Evolutionary conservation across 1,140 invertebrate genomes (phyloP).

Genomic region (Drepana arcuata): DNA sequence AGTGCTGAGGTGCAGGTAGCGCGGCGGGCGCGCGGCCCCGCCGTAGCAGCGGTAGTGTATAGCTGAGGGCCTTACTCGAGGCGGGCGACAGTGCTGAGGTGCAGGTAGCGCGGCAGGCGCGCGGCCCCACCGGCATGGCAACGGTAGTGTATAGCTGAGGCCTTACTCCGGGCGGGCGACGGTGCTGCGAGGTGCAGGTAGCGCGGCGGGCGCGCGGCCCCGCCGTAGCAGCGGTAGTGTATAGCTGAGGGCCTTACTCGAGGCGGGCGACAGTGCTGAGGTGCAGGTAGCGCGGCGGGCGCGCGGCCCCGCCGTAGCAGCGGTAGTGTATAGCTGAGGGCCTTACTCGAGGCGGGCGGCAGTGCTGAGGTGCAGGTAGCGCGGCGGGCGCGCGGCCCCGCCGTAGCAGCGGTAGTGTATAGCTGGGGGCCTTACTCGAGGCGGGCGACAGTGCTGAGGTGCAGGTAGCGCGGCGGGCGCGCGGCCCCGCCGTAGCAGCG

Average conservation of each 20-base stretch:
- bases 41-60: constrained; percentile 81
- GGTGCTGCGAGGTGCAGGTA: constrained; percentile 78
- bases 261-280: constrained; percentile 75
- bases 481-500: constrained; percentile 75
- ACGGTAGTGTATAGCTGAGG: constrained; percentile 78
- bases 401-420: constrained; percentile 82
- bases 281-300: constrained; percentile 73
- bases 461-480: constrained; percentile 70
- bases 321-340: too few relatives aligned
- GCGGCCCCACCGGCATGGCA: constrained; percentile 75
- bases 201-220: constrained; percentile 46
- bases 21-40: constrained; percentile 46
- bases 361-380: constrained; percentile 77
- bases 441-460: constrained; percentile 76
- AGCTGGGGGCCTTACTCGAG: constrained; percentile 71
- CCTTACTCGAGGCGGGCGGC: too few relatives aligned
- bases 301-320: constrained; percentile 73
- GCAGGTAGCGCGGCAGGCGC: constrained; percentile 70
- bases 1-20: constrained; percentile 77
- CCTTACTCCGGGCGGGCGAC: constrained; percentile 74
- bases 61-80: too few relatives aligned
- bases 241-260: too few relatives aligned
- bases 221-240: constrained; percentile 80
- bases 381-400: constrained; percentile 46
- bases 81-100: constrained; percentile 76